Percentiles rank a stretch among this genome's conserved stretches.
Evolutionary conservation across 2,888 invertebrate species (phyloP).

Genomic region (Dryococelus australis): DNA sequence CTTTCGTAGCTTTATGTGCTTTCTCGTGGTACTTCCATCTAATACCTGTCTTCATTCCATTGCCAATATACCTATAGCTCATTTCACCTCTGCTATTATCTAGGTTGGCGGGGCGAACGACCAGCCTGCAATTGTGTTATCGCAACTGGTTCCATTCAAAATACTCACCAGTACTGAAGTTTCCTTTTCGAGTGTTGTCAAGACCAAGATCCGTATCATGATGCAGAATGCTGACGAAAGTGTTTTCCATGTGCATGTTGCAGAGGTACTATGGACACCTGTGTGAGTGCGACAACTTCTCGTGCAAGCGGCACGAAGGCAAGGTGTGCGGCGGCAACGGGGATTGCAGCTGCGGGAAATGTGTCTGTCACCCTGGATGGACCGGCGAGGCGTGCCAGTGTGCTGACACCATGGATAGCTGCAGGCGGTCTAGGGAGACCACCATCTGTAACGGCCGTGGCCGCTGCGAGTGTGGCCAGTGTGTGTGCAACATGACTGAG

Average conservation of each 20-base stretch:
- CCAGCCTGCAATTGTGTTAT: too few species aligned
- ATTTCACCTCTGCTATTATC: too few species aligned
- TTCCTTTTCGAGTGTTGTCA: too few species aligned
- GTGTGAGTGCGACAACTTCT: conserved; percentile 81
- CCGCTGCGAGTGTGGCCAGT: conserved; percentile 73
- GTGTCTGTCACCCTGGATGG: conserved; percentile 70
- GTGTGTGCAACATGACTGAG: conserved; percentile 64
- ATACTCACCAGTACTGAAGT: too few species aligned
- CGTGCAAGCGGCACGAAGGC: conserved; percentile 67
- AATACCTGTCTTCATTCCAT: too few species aligned
- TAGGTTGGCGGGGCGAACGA: too few species aligned
- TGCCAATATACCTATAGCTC: too few species aligned
- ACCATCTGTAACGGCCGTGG: conserved; percentile 71
- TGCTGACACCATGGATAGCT: conserved; percentile 61
- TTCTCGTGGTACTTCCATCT: too few species aligned
- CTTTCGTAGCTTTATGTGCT: too few species aligned
- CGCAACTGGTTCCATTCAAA: too few species aligned
- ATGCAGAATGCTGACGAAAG: too few species aligned
- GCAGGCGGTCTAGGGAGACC: conserved; percentile 56
- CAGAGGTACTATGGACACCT: conserved; percentile 63
- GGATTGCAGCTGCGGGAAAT: conserved; percentile 69
- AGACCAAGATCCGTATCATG: too few species aligned
- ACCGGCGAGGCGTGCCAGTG: conserved; percentile 70
- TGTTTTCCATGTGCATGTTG: not conserved
- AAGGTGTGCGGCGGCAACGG: conserved; percentile 67